Evolutionary conservation across 2,797 vertebrate genomes (phyloP).

Genomic region (Cossypha dichroa): DNA sequence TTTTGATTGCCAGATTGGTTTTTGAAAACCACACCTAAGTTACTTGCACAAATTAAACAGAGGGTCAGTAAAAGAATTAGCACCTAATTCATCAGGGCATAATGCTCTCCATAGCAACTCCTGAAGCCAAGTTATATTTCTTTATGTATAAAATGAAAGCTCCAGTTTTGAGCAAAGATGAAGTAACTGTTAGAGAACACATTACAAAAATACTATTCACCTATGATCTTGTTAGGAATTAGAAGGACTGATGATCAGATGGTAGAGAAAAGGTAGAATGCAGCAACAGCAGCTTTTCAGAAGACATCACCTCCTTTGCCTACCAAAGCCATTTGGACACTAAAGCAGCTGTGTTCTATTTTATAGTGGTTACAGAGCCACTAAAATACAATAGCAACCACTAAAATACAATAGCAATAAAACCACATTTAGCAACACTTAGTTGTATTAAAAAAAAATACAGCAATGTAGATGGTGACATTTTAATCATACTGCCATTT

Average conservation of each 20-base stretch:
- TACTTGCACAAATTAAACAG: neutral
- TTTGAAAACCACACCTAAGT: neutral
- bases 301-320: neutral
- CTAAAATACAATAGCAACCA: neutral
- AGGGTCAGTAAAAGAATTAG: slow-evolving; percentile 5
- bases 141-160: neutral
- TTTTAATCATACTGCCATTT: neutral
- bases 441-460: neutral
- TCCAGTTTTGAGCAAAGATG: neutral
- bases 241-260: neutral
- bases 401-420: neutral
- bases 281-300: neutral
- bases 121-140: neutral
- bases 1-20: neutral
- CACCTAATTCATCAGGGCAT: neutral
- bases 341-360: neutral
- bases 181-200: neutral
- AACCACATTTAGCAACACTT: neutral
- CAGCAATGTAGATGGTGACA: neutral
- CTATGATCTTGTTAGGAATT: neutral
- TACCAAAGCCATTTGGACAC: neutral
- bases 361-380: neutral
- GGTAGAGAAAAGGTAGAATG: neutral
- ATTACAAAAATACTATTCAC: neutral
- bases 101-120: neutral